Percentiles rank a stretch among this genome's conserved stretches.
Evolutionary conservation across 2,113 vertebrate species (phyloP).

Genomic region (Gymnogyps californianus): DNA sequence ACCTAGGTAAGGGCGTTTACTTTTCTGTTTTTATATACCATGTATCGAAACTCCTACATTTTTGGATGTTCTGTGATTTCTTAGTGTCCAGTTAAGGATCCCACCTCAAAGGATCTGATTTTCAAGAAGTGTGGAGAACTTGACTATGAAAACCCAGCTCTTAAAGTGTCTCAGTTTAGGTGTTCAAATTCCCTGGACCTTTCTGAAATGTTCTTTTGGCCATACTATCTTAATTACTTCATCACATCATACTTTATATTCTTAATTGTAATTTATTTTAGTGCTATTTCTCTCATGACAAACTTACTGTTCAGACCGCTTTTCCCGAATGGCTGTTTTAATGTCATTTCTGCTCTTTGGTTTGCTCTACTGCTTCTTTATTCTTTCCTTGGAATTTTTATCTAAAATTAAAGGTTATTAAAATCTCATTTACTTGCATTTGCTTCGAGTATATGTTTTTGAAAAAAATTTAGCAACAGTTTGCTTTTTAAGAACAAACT

Average conservation of each 20-base stretch:
- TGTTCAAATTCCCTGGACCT: background rate
- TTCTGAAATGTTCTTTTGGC: background rate
- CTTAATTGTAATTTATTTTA: background rate
- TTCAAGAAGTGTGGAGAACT: background rate
- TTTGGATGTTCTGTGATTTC: background rate
- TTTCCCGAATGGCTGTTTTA: background rate
- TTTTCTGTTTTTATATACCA: background rate
- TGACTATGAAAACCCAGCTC: background rate
- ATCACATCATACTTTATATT: background rate
- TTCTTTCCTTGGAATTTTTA: background rate
- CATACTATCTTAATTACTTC: background rate
- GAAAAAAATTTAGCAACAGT: background rate
- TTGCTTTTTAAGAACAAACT: background rate
- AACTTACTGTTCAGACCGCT: background rate
- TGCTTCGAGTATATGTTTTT: background rate
- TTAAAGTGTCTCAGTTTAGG: background rate
- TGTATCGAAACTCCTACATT: background rate
- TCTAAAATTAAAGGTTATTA: background rate
- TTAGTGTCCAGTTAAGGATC: background rate
- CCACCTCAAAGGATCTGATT: background rate
- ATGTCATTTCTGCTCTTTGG: background rate
- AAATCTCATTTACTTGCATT: background rate
- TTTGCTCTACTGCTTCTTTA: background rate
- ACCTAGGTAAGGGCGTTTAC: constrained; percentile 60
- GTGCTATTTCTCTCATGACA: background rate